Conservation (phyloP, 2,797 vertebrate genomes). For the Enoplosus armatus region DNA sequence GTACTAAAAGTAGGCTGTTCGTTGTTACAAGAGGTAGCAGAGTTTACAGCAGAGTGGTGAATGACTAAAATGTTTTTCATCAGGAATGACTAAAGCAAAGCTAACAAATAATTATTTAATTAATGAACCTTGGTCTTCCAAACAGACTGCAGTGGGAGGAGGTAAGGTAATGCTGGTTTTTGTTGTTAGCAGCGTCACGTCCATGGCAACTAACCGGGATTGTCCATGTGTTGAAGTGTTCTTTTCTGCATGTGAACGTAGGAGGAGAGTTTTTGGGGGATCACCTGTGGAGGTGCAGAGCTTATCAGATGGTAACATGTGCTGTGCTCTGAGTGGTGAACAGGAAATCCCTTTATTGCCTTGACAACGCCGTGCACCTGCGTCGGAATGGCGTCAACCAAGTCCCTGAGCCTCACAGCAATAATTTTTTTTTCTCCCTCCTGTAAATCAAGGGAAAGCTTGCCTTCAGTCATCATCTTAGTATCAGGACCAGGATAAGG, state of each 20-base stretch:
- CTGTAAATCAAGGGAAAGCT: slow-evolving; percentile 49
- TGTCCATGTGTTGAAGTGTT: slow-evolving; percentile 1
- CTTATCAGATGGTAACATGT: slow-evolving; percentile 34
- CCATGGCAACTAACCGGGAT: slow-evolving; percentile 14
- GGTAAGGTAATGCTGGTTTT: slow-evolving; percentile 2
- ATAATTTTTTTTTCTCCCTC: slow-evolving; percentile 47
- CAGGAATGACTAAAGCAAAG: slow-evolving; percentile 41
- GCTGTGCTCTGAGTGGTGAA: slow-evolving; percentile 27
- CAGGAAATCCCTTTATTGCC: slow-evolving; percentile 76
- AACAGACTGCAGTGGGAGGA: slow-evolving; percentile 43
- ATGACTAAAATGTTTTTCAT: slow-evolving; percentile 41
- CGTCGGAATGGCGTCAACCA: slow-evolving; percentile 75
- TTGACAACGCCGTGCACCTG: slow-evolving; percentile 72
- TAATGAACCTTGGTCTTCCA: slow-evolving; percentile 2
- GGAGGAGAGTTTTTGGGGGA: slow-evolving; percentile 57
- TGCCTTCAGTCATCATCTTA: slow-evolving; percentile 49
- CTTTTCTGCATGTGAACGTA: slow-evolving; percentile 29
- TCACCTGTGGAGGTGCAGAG: slow-evolving; percentile 69
- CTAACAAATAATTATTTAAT: slow-evolving; percentile 24
- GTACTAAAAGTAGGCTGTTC: neutral
- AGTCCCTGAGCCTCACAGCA: slow-evolving; percentile 71
- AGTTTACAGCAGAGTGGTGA: slow-evolving; percentile 13
- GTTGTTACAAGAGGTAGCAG: neutral
- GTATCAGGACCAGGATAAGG: slow-evolving; percentile 59
- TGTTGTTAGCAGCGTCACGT: neutral